phyloP scores from a whole-genome alignment of 2,113 vertebrate species.

The Cyrtonyx montezumae region DNA sequence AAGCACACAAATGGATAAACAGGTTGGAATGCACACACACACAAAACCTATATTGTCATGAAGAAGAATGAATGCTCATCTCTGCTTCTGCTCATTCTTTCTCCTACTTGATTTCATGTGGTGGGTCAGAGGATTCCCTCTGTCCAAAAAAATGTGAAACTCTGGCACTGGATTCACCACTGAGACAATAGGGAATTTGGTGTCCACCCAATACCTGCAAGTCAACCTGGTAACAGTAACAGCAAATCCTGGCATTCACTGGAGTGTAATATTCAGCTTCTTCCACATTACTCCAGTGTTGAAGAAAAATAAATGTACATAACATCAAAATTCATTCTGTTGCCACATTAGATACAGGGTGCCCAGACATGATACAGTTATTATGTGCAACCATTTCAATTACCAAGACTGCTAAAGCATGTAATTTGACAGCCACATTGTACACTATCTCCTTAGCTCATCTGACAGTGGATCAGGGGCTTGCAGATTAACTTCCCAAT shows the following conservation, averaged over 20 bases:
- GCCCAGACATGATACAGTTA: conserved; percentile 45
- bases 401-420: conserved; percentile 50
- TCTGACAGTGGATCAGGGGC: conserved; percentile 2
- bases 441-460: conserved; percentile 5
- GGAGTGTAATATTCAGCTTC: neutral
- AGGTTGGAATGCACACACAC: neutral
- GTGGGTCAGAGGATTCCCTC: neutral
- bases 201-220: neutral
- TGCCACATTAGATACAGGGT: conserved; percentile 1
- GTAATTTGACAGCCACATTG: conserved; percentile 47
- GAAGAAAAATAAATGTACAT: neutral
- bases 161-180: neutral
- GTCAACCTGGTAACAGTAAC: neutral
- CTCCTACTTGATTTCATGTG: neutral
- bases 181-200: neutral
- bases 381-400: conserved; percentile 55
- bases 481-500: neutral
- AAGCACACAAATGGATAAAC: neutral
- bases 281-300: neutral
- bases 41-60: rapidly evolving
- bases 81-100: neutral
- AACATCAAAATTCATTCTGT: conserved; percentile 30
- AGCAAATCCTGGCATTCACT: neutral
- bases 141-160: neutral
- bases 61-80: neutral